phyloP scores from a whole-genome alignment of 2,113 vertebrate species.

The Eonycteris spelaea region DNA sequence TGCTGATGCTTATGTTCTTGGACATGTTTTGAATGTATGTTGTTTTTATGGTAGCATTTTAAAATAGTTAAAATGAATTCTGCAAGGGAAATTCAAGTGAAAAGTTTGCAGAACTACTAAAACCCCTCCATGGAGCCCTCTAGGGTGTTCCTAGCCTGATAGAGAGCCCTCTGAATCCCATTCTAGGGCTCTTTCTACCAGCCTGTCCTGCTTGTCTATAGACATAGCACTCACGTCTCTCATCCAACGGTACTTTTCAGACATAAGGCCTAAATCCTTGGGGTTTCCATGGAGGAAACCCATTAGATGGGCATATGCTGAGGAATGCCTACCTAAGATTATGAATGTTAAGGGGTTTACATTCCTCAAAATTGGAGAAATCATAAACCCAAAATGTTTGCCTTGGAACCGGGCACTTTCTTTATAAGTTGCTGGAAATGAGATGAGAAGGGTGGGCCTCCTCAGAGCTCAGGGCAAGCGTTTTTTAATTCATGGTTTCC shows the following conservation, averaged over 20 bases:
- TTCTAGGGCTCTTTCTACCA: neutral
- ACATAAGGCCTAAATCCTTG: neutral
- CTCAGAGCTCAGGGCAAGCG: neutral
- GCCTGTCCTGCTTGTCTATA: neutral
- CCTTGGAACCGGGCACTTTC: neutral
- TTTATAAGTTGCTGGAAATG: neutral
- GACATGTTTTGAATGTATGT: neutral
- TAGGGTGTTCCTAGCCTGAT: neutral
- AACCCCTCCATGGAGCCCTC: neutral
- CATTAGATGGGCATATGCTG: neutral
- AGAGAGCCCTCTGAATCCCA: no score
- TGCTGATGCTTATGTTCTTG: neutral
- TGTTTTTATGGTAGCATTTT: conserved; percentile 44
- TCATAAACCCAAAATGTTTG: neutral
- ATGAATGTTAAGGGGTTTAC: neutral
- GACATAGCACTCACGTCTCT: neutral
- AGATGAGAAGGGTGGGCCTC: neutral
- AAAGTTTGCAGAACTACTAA: neutral
- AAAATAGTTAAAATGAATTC: conserved; percentile 6
- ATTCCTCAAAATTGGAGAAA: neutral
- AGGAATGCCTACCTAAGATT: neutral
- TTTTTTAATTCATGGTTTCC: neutral
- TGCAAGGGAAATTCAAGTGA: neutral
- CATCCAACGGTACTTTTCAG: neutral
- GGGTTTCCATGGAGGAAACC: neutral